phyloP scores from a whole-genome alignment of 2,113 vertebrate species.

The Apeltes quadracus region DNA sequence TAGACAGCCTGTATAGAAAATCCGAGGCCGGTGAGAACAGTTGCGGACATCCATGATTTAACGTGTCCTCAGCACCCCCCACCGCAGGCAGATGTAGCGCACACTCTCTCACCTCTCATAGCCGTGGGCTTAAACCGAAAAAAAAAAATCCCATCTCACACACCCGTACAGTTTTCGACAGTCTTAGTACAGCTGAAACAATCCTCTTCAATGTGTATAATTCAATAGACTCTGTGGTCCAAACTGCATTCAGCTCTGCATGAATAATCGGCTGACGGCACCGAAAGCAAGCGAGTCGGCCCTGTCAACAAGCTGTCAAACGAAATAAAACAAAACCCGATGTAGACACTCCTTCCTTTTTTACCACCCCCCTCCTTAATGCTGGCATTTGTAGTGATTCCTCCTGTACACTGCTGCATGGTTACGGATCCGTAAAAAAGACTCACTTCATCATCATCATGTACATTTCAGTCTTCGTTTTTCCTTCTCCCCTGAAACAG shows the following conservation, averaged over 20 bases:
- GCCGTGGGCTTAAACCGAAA: slow-evolving; percentile 51
- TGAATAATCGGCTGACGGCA: slow-evolving; percentile 70
- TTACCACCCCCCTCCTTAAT: neutral
- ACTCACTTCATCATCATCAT: slow-evolving; percentile 18
- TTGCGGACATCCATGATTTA: slow-evolving; percentile 67
- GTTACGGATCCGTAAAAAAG: slow-evolving; percentile 22
- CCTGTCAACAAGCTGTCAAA: slow-evolving; percentile 70
- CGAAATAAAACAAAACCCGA: slow-evolving; percentile 66
- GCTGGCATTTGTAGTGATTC: slow-evolving; percentile 45
- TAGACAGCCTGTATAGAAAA: slow-evolving; percentile 59
- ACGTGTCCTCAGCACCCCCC: slow-evolving; percentile 32
- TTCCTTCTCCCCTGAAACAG: slow-evolving; percentile 6
- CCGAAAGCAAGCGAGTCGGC: slow-evolving; percentile 65
- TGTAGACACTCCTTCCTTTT: slow-evolving; percentile 31
- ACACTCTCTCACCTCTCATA: slow-evolving; percentile 20
- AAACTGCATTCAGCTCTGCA: slow-evolving; percentile 67
- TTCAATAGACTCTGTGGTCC: slow-evolving; percentile 69
- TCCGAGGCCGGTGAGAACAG: slow-evolving; percentile 47
- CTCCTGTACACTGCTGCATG: slow-evolving; percentile 22
- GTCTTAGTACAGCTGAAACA: slow-evolving; percentile 41
- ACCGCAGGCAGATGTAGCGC: slow-evolving; percentile 39
- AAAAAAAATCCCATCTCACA: slow-evolving; percentile 36
- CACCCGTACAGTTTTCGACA: slow-evolving; percentile 3
- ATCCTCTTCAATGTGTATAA: slow-evolving; percentile 69
- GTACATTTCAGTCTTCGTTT: slow-evolving; percentile 27